Conservation (phyloP, 2,888 invertebrate species). For the Fragum sueziense region DNA sequence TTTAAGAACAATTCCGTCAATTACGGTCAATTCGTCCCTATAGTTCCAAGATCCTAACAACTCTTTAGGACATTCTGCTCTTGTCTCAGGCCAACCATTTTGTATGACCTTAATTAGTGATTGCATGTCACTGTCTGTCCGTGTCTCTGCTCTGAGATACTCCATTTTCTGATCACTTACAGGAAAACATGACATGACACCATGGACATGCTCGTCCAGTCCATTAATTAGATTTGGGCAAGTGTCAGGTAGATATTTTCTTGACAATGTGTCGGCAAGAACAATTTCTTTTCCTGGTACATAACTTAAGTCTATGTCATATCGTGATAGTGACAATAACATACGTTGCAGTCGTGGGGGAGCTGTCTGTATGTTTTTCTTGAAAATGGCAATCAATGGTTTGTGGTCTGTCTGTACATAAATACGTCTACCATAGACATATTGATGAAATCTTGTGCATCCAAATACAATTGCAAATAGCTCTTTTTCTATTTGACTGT, state of each 20-base stretch:
- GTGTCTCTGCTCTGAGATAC: too few species aligned
- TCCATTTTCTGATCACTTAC: neutral
- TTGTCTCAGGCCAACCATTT: constrained; percentile 49
- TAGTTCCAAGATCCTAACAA: constrained; percentile 36
- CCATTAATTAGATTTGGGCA: neutral
- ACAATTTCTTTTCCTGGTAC: constrained; percentile 47
- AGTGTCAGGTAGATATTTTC: neutral
- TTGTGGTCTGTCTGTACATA: constrained; percentile 65
- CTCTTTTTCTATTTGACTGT: constrained; percentile 66
- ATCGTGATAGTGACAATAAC: constrained; percentile 38
- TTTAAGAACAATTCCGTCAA: constrained; percentile 47
- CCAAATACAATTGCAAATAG: constrained; percentile 60
- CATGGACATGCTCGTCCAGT: neutral
- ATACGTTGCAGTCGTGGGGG: constrained; percentile 45
- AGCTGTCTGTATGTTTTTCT: constrained; percentile 40
- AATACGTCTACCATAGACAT: constrained; percentile 58
- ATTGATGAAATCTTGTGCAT: constrained; percentile 58
- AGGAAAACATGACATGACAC: neutral
- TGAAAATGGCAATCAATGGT: constrained; percentile 48
- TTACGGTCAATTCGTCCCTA: constrained; percentile 39
- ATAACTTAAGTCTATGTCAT: constrained; percentile 33
- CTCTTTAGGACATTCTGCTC: constrained; percentile 26
- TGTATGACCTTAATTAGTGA: constrained; percentile 26
- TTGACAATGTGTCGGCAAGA: constrained; percentile 38
- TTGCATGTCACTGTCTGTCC: constrained; percentile 32